Conservation (phyloP, 92 coral and sea anemone genomes). For the Phenganax subtilis region DNA sequence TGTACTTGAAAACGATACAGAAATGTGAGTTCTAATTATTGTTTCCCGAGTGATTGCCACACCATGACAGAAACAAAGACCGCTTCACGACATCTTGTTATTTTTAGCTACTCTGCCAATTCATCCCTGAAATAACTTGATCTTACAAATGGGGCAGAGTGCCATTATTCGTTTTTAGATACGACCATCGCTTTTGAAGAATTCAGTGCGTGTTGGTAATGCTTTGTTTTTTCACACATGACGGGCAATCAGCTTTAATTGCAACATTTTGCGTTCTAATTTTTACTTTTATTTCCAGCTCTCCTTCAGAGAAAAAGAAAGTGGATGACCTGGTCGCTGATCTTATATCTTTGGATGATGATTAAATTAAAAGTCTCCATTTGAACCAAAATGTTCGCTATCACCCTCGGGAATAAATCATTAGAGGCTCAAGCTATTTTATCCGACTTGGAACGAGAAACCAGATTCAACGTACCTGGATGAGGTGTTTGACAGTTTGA, state of each 20-base stretch:
- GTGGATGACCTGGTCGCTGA: not conserved
- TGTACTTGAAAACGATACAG: not conserved
- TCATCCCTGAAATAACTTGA: not conserved
- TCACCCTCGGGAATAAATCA: conserved; percentile 3
- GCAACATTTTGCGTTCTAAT: not conserved
- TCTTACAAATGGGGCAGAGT: conserved; percentile 8
- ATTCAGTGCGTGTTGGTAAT: not conserved
- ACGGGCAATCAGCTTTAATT: not conserved
- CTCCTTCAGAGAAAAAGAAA: not conserved
- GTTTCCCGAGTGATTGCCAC: too few relatives aligned
- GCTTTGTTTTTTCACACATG: not conserved
- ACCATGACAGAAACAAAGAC: not conserved
- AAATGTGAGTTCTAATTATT: conserved; percentile 13
- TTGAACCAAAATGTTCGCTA: conserved; percentile 10
- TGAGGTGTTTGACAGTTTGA: too few relatives aligned
- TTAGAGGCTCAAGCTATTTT: not conserved
- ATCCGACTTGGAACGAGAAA: too few relatives aligned
- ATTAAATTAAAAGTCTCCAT: not conserved
- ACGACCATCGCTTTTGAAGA: conserved; percentile 19
- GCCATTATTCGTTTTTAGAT: conserved; percentile 18
- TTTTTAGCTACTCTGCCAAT: not conserved
- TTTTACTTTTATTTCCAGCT: not conserved
- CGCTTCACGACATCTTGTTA: not conserved
- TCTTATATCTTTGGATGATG: not conserved
- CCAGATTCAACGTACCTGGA: too few relatives aligned